Evolutionary conservation across 1,140 invertebrate species (phyloP).

Genomic region (Halotydeus destructor): DNA sequence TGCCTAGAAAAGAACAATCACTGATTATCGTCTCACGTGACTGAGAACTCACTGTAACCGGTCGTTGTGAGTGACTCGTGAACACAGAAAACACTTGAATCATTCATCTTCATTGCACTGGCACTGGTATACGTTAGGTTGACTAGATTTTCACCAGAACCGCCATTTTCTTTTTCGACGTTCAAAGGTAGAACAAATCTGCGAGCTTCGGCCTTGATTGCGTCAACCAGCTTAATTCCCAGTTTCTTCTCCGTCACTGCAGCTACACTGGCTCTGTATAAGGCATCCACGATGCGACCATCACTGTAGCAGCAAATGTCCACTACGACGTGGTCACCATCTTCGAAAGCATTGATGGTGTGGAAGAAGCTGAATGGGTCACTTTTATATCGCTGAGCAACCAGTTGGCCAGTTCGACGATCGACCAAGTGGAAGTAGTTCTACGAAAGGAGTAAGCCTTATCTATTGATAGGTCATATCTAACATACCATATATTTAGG

Average conservation of each 20-base stretch:
- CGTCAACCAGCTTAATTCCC: no score
- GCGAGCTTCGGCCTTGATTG: no score
- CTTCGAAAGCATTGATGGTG: constrained; percentile 64
- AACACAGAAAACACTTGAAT: constrained; percentile 9
- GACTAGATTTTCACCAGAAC: constrained; percentile 15
- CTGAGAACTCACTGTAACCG: no score
- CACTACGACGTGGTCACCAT: constrained; percentile 40
- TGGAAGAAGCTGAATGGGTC: constrained; percentile 65
- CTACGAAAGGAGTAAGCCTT: constrained; percentile 26
- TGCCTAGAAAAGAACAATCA: no score
- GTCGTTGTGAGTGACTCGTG: constrained; percentile 14
- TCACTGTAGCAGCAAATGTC: constrained; percentile 65
- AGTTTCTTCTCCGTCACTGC: no score
- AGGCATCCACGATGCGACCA: constrained; percentile 27
- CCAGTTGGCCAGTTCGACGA: constrained; percentile 31
- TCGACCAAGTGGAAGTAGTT: constrained; percentile 50
- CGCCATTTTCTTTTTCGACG: no score
- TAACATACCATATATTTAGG: constrained; percentile 3
- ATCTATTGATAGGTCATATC: not conserved
- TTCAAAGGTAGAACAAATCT: no score
- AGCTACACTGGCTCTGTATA: not conserved
- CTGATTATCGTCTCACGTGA: no score
- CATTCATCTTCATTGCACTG: constrained; percentile 13
- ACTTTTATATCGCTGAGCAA: constrained; percentile 34
- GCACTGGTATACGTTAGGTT: constrained; percentile 14